Conservation (phyloP, 2,888 invertebrate genomes). For the Luperina testacea region DNA sequence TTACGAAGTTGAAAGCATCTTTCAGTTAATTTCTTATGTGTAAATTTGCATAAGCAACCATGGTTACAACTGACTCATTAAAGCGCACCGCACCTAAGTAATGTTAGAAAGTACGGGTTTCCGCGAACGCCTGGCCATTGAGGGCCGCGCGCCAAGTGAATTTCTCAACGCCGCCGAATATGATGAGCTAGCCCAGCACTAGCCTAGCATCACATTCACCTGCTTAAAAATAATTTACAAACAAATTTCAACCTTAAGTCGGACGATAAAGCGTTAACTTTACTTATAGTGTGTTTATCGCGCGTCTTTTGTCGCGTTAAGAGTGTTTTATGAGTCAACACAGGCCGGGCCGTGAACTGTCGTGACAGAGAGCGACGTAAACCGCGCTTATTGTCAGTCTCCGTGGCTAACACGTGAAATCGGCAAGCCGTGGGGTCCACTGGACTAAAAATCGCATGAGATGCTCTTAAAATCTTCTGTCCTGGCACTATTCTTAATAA, state of each 20-base stretch:
- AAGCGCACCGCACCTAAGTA: slow-evolving; percentile 67
- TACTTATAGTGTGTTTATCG: slow-evolving; percentile 51
- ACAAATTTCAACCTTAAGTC: slow-evolving; percentile 69
- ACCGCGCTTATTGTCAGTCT: slow-evolving; percentile 87
- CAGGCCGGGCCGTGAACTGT: slow-evolving; percentile 81
- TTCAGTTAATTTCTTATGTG: slow-evolving; percentile 68
- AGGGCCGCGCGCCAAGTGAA: slow-evolving; percentile 77
- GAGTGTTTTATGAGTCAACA: slow-evolving; percentile 83
- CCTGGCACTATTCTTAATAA: background rate
- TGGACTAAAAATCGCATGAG: slow-evolving; percentile 65
- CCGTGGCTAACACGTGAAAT: slow-evolving; percentile 89
- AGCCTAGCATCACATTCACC: slow-evolving; percentile 71
- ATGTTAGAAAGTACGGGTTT: slow-evolving; percentile 83
- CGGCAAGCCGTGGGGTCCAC: slow-evolving; percentile 82
- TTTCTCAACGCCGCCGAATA: slow-evolving; percentile 77
- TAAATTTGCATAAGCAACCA: slow-evolving; percentile 66
- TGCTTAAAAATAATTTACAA: slow-evolving; percentile 57
- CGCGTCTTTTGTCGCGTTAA: slow-evolving; percentile 73
- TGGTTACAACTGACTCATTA: slow-evolving; percentile 69
- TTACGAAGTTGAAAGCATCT: slow-evolving; percentile 63
- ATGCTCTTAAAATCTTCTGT: slow-evolving; percentile 49
- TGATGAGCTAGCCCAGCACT: slow-evolving; percentile 78
- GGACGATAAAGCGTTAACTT: slow-evolving; percentile 64
- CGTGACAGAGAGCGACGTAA: slow-evolving; percentile 82
- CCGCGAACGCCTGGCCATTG: slow-evolving; percentile 75